Percentiles rank a stretch among this genome's conserved stretches.
Conservation (phyloP, 2,888 invertebrate species). For the Athetis lepigone region DNA sequence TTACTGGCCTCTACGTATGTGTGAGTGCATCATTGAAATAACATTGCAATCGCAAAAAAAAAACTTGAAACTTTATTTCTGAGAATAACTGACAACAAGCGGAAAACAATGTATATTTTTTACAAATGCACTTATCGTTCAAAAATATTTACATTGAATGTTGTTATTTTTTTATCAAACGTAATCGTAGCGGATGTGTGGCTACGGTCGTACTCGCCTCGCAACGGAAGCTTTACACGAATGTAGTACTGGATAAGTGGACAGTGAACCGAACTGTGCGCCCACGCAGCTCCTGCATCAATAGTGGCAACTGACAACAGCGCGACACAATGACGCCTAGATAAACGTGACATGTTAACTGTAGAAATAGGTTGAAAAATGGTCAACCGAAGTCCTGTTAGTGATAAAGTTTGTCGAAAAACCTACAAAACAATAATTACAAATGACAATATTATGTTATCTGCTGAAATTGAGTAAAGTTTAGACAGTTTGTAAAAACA, state of each 20-base stretch:
- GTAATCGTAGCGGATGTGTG: conserved; percentile 82
- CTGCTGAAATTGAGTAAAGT: too few species aligned
- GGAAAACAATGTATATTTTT: conserved; percentile 17
- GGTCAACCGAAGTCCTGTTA: neutral
- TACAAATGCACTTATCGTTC: conserved; percentile 36
- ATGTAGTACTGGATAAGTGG: conserved; percentile 82
- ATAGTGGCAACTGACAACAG: conserved; percentile 26
- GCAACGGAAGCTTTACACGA: conserved; percentile 78
- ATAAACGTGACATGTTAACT: conserved; percentile 29
- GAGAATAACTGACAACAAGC: conserved; percentile 27
- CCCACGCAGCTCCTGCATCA: conserved; percentile 65
- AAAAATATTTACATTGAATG: conserved; percentile 49
- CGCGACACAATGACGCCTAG: conserved; percentile 53
- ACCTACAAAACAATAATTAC: neutral
- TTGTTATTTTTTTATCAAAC: conserved; percentile 55
- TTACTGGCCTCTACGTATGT: neutral
- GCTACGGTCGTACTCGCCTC: conserved; percentile 64
- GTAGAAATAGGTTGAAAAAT: conserved; percentile 24
- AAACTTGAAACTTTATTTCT: conserved; percentile 7
- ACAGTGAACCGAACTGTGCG: conserved; percentile 78
- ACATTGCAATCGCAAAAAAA: neutral
- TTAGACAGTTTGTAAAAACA: too few species aligned
- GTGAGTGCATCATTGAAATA: neutral
- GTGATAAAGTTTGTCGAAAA: conserved; percentile 20
- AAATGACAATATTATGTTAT: neutral